phyloP scores from a whole-genome alignment of 2,113 vertebrate species.

The Eptesicus fuscus region DNA sequence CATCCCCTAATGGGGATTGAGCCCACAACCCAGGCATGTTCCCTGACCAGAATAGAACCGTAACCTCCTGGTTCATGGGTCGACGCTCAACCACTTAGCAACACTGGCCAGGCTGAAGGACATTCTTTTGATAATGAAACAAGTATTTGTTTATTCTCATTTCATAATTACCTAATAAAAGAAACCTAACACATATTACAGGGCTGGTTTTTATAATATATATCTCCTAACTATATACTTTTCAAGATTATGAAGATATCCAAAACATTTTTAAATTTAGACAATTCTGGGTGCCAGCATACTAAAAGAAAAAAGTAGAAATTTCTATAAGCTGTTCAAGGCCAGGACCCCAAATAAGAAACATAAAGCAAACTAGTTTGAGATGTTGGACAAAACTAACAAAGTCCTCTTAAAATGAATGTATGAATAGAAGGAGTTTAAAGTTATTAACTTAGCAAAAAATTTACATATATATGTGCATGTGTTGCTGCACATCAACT shows the following conservation, averaged over 20 bases:
- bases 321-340: background rate
- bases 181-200: background rate
- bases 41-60: no score
- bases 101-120: background rate
- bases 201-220: background rate
- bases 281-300: constrained; percentile 5
- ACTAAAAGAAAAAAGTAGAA: constrained; percentile 27
- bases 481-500: background rate
- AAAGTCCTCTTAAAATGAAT: constrained; percentile 28
- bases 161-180: constrained; percentile 13
- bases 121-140: background rate
- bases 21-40: no score
- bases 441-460: constrained; percentile 15
- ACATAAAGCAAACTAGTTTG: background rate
- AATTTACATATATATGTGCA: background rate
- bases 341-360: background rate
- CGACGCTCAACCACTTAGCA: no score
- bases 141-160: background rate
- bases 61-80: no score
- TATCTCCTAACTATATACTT: background rate
- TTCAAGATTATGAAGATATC: background rate
- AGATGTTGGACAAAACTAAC: background rate
- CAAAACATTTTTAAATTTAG: constrained; percentile 39
- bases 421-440: background rate
- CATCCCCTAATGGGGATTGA: no score